A percentile compares a stretch with the other conserved stretches of the same genome.
Conservation (phyloP, 2,797 vertebrate genomes). For the Tenualosa ilisha region DNA sequence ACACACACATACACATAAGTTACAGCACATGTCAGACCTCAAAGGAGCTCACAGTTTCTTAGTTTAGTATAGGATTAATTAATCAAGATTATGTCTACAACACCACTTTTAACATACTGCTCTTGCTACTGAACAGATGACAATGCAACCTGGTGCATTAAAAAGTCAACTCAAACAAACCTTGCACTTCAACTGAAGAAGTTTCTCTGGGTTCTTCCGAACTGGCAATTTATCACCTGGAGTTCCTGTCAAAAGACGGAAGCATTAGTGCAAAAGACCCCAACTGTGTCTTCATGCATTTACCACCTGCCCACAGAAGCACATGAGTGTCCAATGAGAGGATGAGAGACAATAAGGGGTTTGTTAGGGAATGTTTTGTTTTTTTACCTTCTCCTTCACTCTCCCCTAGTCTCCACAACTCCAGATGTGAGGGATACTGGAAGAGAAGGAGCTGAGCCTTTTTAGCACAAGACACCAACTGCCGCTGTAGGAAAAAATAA, state of each 20-base stretch:
- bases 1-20: neutral
- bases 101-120: neutral
- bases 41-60: neutral
- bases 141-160: neutral
- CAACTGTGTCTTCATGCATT: neutral
- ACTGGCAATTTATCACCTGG: slow-evolving; percentile 81
- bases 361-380: neutral
- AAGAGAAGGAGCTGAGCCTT: slow-evolving; percentile 87
- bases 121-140: neutral
- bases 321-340: neutral
- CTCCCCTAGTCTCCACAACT: slow-evolving; percentile 91
- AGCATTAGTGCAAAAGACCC: neutral
- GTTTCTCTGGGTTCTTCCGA: slow-evolving; percentile 84
- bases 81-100: neutral
- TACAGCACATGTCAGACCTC: slow-evolving; percentile 37
- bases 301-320: neutral
- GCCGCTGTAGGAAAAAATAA: slow-evolving; percentile 66
- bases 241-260: slow-evolving; percentile 69
- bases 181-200: slow-evolving; percentile 91
- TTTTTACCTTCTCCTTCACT: slow-evolving; percentile 78
- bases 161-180: slow-evolving; percentile 62
- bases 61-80: too few species aligned
- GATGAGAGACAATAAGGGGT: neutral
- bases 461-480: slow-evolving; percentile 83
- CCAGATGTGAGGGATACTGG: slow-evolving; percentile 87